phyloP scores from a whole-genome alignment of 2,113 vertebrate genomes.

The Jacana jacana region DNA sequence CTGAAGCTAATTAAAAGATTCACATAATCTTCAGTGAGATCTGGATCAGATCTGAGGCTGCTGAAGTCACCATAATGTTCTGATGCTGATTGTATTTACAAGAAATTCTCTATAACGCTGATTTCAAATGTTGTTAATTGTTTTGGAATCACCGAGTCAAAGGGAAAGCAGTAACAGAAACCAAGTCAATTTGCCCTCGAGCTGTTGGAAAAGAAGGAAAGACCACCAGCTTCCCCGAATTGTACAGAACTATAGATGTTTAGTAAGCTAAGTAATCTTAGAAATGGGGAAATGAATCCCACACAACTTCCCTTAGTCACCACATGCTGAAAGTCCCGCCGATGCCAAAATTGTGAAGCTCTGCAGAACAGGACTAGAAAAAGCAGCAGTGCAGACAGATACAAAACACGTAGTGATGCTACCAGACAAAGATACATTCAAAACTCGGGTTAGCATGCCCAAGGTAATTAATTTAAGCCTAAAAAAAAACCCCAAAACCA shows the following conservation, averaged over 20 bases:
- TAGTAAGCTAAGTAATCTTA: conserved; percentile 13
- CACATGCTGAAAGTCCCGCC: neutral
- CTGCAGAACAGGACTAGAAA: neutral
- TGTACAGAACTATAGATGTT: neutral
- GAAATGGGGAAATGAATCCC: conserved; percentile 42
- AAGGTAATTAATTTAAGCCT: neutral
- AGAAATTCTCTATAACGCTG: neutral
- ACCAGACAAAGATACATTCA: neutral
- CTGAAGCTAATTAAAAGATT: conserved; percentile 15
- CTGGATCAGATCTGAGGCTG: neutral
- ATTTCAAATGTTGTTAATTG: neutral
- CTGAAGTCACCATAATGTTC: conserved; percentile 1
- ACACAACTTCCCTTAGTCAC: conserved; percentile 49
- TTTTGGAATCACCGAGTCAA: neutral
- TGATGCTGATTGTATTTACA: neutral
- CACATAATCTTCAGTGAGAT: neutral
- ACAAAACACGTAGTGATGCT: neutral
- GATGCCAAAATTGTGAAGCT: neutral
- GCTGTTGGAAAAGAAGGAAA: neutral
- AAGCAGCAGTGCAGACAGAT: neutral
- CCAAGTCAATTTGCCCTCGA: neutral
- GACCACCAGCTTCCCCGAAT: neutral
- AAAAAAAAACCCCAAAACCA: too few species aligned
- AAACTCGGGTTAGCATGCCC: neutral
- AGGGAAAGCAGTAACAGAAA: neutral